Conservation (phyloP, 2,888 invertebrate genomes). For the Prosapia bicincta region DNA sequence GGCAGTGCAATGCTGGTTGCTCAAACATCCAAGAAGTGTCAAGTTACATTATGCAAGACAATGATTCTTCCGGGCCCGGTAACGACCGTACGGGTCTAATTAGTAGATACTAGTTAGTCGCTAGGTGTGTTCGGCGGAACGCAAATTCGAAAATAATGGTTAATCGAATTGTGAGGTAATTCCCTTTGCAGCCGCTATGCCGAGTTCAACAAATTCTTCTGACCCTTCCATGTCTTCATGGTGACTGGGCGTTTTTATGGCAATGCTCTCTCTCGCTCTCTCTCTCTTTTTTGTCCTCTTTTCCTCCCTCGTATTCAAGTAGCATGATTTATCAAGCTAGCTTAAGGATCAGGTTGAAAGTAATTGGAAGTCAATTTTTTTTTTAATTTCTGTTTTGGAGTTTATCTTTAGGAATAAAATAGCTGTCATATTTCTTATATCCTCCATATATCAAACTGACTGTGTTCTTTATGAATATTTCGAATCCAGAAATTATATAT, state of each 20-base stretch:
- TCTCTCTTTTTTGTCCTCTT: no score
- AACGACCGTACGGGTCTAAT: neutral
- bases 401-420: no score
- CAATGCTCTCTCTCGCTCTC: no score
- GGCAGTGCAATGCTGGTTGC: neutral
- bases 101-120: neutral
- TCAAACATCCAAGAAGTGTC: neutral
- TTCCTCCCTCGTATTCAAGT: no score
- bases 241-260: neutral
- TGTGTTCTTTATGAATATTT: no score
- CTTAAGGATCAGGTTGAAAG: no score
- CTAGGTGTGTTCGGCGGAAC: neutral
- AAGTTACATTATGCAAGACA: neutral
- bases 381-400: no score
- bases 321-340: no score
- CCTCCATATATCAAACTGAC: no score
- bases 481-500: no score
- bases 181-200: neutral
- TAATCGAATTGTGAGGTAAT: constrained; percentile 2
- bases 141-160: neutral
- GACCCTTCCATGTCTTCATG: neutral
- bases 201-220: neutral
- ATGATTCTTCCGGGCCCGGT: neutral
- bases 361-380: no score
- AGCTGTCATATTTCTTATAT: no score